Conservation (phyloP, 2,113 vertebrate genomes). For the Sylvietta virens region DNA sequence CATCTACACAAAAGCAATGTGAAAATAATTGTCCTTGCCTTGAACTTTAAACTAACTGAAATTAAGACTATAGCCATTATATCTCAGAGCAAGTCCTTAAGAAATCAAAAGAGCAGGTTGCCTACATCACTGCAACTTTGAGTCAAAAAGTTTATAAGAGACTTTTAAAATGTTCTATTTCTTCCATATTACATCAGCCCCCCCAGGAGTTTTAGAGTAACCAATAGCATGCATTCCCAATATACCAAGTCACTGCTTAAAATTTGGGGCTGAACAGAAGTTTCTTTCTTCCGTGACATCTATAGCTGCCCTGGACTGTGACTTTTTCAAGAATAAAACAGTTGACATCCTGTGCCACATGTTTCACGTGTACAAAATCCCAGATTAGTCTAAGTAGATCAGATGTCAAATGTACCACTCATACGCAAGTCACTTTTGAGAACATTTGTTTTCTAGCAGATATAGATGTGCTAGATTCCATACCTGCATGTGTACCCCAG, state of each 20-base stretch:
- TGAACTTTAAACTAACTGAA: not conserved
- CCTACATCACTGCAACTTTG: not conserved
- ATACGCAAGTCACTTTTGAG: not conserved
- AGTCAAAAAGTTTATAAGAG: not conserved
- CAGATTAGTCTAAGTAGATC: not conserved
- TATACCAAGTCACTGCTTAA: not conserved
- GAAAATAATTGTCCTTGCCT: not conserved
- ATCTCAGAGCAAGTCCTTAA: not conserved
- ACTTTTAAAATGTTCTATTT: not conserved
- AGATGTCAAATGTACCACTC: not conserved
- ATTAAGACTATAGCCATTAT: not conserved
- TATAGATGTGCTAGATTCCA: not conserved
- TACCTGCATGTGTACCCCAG: not conserved
- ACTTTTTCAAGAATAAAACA: not conserved
- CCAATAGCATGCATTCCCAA: not conserved
- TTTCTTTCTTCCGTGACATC: not conserved
- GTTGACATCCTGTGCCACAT: fast-evolving
- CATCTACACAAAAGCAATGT: not conserved
- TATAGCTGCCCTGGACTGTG: not conserved
- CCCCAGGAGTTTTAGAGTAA: not conserved
- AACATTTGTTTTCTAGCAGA: not conserved
- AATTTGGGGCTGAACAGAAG: not conserved
- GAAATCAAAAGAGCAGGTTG: not conserved
- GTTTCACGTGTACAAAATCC: fast-evolving
- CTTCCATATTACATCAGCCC: not conserved